Base-by-base conservation (phyloP, 2,888 invertebrate genomes). In the Cremastinae sp. region DNA sequence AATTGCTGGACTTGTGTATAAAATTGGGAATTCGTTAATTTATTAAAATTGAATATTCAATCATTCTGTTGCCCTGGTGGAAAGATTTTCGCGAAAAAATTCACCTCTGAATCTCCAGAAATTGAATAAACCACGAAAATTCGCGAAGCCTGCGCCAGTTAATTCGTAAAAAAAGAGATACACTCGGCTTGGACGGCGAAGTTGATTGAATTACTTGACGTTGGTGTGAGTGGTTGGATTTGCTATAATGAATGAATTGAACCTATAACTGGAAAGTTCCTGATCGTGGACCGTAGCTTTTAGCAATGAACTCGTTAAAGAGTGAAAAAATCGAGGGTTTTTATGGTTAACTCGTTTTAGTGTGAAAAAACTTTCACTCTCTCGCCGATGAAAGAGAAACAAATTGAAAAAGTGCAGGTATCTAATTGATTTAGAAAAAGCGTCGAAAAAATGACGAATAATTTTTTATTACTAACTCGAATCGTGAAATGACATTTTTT, bases 131-230 rank as follows among this genome's bases (percentile, higher is more conserved):
- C 58, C 43, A 37, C 28, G 14, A 20, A 53, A 69, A 64, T 7
- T 64, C 64, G 28, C 39, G 18, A n/a, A 16, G 39, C 39, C 69
- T 28, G 28, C 28, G 28, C 28, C 74, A 58, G 64, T 74, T 53
- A 39, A 58, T 37, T 37, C 43, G 62, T 56, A 64, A 64, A 12
- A 74, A 74, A 74, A 49, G 56, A 70, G 59, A 20, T 14, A 22
- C 41, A 37, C 49, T 28, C 28, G 28, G 28, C 28, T 3, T 28
- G 5, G 28, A 28, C 28, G 28, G 18, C 41, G 69, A 35, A 43
- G 58, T 65, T 70, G 64, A 74, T 70, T 64, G 64, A 74, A 58
- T 74, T 74, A 74, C 56, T 39, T 20, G 39, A 39, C n/a, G 35
- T 51, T 37, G 28, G 18, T 14, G 49, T 37, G 62, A 47, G 16